Conservation (phyloP, 1,140 invertebrate genomes). For the Drosophila yakuba region DNA sequence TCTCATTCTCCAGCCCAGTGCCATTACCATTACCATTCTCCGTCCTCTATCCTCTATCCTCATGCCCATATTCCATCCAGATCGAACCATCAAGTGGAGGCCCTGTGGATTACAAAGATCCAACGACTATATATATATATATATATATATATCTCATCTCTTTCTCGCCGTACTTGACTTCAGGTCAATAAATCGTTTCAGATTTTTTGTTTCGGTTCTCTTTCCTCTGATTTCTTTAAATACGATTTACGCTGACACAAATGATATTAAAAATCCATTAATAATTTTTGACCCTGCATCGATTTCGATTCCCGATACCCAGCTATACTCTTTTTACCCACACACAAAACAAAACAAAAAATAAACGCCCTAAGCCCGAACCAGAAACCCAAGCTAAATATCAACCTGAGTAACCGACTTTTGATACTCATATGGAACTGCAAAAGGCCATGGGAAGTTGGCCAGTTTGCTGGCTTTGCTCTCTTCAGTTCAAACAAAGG, state of each 20-base stretch:
- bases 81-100: conserved; percentile 13
- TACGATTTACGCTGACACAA: conserved; percentile 79
- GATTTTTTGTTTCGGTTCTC: conserved; percentile 37
- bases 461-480: not conserved
- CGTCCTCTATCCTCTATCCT: too few species aligned
- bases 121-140: conserved; percentile 3
- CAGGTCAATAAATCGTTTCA: conserved; percentile 82
- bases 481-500: conserved; percentile 52
- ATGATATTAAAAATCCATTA: conserved; percentile 84
- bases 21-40: too few species aligned
- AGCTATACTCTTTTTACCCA: not conserved
- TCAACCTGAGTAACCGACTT: conserved; percentile 1
- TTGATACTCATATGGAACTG: too few species aligned
- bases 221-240: conserved; percentile 53
- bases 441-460: conserved; percentile 56
- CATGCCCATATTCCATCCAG: not conserved
- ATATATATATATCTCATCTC: conserved; percentile 16
- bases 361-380: conserved; percentile 7
- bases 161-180: conserved; percentile 66
- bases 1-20: conserved; percentile 5
- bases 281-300: conserved; percentile 68
- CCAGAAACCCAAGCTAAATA: conserved; percentile 4
- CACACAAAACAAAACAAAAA: not conserved
- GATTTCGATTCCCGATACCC: conserved; percentile 57
- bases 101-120: conserved; percentile 14